Percentiles rank a stretch among this genome's conserved stretches.
phyloP scores from a whole-genome alignment of 2,888 invertebrate genomes.

The Empis livida region DNA sequence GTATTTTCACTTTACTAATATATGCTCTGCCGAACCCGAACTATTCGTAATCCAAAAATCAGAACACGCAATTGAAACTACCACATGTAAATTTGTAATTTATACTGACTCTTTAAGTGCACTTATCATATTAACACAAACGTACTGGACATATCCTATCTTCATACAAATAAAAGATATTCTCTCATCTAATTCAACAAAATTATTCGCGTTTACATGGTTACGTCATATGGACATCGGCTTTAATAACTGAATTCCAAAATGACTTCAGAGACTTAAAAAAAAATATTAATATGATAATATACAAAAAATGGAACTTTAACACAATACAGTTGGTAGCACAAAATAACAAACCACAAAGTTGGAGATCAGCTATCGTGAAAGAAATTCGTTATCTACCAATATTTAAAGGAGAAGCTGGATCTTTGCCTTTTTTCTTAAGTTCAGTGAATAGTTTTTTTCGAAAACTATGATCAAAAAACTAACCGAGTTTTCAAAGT shows the following conservation, averaged over 20 bases:
- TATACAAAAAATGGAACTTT: too few species aligned
- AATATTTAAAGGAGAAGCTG: not conserved
- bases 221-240: conserved; percentile 3
- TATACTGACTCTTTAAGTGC: conserved; percentile 3
- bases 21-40: conserved; percentile 2
- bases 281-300: too few species aligned
- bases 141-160: not conserved
- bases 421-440: not conserved
- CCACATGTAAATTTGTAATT: not conserved
- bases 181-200: not conserved
- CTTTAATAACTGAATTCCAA: too few species aligned
- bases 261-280: too few species aligned
- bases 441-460: not conserved
- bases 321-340: too few species aligned
- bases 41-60: not conserved
- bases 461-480: not conserved
- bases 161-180: conserved; percentile 2
- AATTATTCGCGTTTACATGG: conserved; percentile 3
- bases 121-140: conserved; percentile 1
- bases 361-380: too few species aligned
- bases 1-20: not conserved
- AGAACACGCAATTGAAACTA: not conserved
- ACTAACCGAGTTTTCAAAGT: not conserved
- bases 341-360: too few species aligned
- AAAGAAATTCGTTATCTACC: not conserved